Evolutionary conservation across 2,113 vertebrate species (phyloP).

Genomic region (Romanogobio albipinnatus): DNA sequence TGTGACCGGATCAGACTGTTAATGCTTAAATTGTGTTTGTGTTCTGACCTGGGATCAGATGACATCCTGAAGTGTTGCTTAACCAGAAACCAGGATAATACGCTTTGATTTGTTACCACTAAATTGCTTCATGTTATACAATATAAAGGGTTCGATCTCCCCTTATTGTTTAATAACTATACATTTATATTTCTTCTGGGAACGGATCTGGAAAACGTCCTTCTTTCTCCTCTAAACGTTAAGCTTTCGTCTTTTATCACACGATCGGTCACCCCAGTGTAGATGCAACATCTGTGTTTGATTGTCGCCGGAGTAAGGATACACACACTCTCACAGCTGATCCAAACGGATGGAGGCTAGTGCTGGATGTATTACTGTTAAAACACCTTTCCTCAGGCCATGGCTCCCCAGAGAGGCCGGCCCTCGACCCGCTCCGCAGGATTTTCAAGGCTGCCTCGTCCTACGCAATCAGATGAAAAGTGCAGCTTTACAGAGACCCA

Average conservation of each 20-base stretch:
- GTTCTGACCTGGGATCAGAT: slow-evolving; percentile 29
- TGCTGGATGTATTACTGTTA: slow-evolving; percentile 21
- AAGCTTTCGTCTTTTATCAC: slow-evolving; percentile 9
- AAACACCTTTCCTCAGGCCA: slow-evolving; percentile 25
- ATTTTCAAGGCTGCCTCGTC: neutral
- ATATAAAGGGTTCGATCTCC: neutral
- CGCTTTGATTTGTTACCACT: neutral
- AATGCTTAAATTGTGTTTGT: slow-evolving; percentile 59
- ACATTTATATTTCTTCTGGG: neutral
- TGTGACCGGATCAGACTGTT: slow-evolving; percentile 69
- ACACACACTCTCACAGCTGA: slow-evolving; percentile 28
- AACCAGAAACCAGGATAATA: neutral
- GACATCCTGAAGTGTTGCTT: neutral
- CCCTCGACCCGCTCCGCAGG: slow-evolving; percentile 7
- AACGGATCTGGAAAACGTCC: neutral
- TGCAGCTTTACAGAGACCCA: neutral
- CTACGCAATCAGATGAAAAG: slow-evolving; percentile 27
- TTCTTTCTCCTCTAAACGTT: neutral
- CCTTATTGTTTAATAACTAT: no score
- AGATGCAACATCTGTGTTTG: slow-evolving; percentile 19
- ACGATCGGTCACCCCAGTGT: neutral
- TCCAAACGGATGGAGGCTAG: slow-evolving; percentile 11
- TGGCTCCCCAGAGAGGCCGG: slow-evolving; percentile 2
- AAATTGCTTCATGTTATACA: neutral
- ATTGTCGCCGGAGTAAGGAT: slow-evolving; percentile 3